Percentiles rank a stretch among this genome's conserved stretches.
These are phyloP conservation scores for Hydraecia micacea DNA, from an alignment of 2,888 invertebrate species.

Conservation along the genomic window DNA sequence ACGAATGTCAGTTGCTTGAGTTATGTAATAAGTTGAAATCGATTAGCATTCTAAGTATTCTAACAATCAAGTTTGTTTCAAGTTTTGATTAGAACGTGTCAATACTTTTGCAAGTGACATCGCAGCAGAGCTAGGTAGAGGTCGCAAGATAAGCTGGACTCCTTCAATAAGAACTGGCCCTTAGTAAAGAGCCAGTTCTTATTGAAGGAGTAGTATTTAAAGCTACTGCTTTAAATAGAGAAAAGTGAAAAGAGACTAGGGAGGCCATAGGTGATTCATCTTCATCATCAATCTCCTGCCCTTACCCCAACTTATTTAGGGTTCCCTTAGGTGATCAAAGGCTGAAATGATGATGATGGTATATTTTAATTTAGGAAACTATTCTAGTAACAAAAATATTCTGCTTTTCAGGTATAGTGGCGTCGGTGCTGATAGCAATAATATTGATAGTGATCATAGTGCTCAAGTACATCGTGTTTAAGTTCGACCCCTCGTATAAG, in stretches of 20 bases:
- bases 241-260: neutral
- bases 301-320: neutral
- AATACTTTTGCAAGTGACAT: neutral
- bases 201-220: no score
- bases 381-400: neutral
- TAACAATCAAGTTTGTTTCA: neutral
- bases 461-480: slow-evolving; percentile 95
- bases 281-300: neutral
- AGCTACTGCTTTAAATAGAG: neutral
- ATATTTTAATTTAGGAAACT: neutral
- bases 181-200: no score
- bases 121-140: no score
- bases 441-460: slow-evolving; percentile 97
- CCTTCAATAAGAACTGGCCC: no score
- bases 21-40: neutral
- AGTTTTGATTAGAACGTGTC: neutral
- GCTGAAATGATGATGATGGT: neutral
- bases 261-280: neutral
- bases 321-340: neutral
- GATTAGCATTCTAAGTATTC: neutral
- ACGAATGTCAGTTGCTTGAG: neutral
- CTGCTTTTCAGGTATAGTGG: slow-evolving; percentile 92
- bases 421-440: slow-evolving; percentile 97
- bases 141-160: no score
- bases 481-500: slow-evolving; percentile 97